Conservation (phyloP, 2,797 vertebrate genomes). For the Pogoniulus pusillus region DNA sequence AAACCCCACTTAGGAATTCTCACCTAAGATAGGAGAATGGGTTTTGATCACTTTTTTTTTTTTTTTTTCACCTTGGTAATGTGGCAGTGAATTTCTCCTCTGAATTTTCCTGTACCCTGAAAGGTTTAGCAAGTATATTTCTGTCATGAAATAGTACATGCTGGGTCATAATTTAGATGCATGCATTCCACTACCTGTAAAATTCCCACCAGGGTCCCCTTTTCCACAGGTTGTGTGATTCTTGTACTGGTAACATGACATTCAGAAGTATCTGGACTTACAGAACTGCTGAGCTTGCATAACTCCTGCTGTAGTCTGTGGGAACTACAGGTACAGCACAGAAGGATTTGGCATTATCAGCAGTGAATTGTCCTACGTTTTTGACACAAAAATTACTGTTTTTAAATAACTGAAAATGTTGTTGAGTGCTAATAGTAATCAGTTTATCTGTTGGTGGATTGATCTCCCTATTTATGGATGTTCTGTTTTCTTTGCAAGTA, state of each 20-base stretch:
- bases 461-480: neutral
- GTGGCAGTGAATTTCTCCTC: neutral
- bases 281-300: neutral
- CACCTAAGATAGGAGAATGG: neutral
- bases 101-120: neutral
- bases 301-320: neutral
- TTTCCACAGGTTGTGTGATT: neutral
- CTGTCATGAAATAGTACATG: neutral
- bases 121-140: neutral
- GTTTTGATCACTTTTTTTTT: neutral
- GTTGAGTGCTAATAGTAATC: neutral
- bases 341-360: neutral
- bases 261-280: neutral
- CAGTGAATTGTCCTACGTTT: neutral
- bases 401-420: neutral
- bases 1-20: neutral
- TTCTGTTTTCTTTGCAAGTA: neutral
- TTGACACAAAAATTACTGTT: neutral
- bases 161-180: neutral
- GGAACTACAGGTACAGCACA: neutral
- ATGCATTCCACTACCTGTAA: neutral
- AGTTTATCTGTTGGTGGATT: neutral
- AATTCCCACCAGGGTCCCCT: neutral
- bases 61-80: neutral
- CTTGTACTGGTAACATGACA: neutral